These are phyloP conservation scores for Acyrthosiphon pisum DNA, from an alignment of 1,140 invertebrate species.

Conservation along the genomic window DNA sequence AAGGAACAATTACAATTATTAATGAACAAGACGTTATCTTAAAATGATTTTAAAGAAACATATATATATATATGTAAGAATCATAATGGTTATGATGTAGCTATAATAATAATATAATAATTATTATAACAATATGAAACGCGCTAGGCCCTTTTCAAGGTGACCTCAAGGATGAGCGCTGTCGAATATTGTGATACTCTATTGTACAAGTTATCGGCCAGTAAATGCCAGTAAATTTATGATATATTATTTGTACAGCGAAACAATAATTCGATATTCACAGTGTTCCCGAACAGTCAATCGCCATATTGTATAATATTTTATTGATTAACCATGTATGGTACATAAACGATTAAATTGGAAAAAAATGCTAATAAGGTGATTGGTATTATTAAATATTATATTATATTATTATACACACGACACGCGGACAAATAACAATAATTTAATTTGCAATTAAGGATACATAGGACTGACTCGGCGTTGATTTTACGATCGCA, in stretches of 20 bases:
- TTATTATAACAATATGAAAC: background rate
- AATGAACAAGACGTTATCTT: background rate
- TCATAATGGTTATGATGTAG: background rate
- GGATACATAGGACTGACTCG: background rate
- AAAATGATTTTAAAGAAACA: background rate
- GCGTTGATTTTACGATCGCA: background rate
- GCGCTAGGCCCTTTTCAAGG: background rate
- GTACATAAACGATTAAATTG: background rate
- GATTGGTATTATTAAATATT: background rate
- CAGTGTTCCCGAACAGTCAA: background rate
- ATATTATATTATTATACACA: background rate
- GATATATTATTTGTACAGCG: background rate
- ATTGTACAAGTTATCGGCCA: background rate
- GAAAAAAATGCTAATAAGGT: background rate
- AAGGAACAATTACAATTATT: background rate
- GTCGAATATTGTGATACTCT: background rate
- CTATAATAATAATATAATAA: background rate
- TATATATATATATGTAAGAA: background rate
- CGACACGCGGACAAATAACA: background rate
- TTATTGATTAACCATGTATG: background rate
- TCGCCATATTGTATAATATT: background rate
- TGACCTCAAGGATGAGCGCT: constrained; percentile 3
- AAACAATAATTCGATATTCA: background rate
- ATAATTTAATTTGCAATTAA: background rate
- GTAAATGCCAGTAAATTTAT: background rate